phyloP scores from a whole-genome alignment of 2,113 vertebrate species.

The Seriola quinqueradiata region DNA sequence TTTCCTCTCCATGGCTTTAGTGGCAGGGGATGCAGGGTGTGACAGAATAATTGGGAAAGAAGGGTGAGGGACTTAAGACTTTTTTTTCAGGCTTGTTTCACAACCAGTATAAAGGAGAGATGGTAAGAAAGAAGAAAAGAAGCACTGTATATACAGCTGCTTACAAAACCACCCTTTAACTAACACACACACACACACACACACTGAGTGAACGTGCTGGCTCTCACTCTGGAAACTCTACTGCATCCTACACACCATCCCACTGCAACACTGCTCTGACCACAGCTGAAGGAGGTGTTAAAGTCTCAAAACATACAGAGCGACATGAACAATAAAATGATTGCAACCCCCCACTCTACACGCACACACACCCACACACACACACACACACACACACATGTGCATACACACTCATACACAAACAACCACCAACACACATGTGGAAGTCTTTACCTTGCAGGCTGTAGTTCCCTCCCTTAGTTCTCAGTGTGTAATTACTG shows the following conservation, averaged over 20 bases:
- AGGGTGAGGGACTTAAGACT: conserved; percentile 2
- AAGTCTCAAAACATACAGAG: conserved; percentile 57
- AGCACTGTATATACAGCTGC: background rate
- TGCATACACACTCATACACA: conserved; percentile 1
- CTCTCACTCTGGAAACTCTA: conserved; percentile 33
- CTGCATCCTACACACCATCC: conserved; percentile 20
- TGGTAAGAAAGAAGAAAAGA: background rate
- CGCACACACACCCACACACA: background rate
- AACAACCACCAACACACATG: conserved; percentile 65
- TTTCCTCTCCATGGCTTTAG: conserved; percentile 63
- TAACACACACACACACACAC: conserved; percentile 16
- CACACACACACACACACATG: conserved; percentile 58
- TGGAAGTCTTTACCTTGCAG: conserved; percentile 79
- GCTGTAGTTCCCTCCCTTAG: conserved; percentile 53
- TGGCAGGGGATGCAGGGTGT: conserved; percentile 61
- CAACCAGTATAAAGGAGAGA: background rate
- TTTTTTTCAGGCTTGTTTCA: conserved; percentile 25
- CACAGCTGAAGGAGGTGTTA: conserved; percentile 54
- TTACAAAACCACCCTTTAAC: conserved; percentile 40
- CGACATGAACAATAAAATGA: conserved; percentile 67
- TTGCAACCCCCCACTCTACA: conserved; percentile 33
- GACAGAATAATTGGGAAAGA: conserved; percentile 38
- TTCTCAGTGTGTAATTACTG: conserved; percentile 75
- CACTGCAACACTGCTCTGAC: conserved; percentile 37
- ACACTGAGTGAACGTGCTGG: background rate